Conservation (phyloP, 37 sponge, comb jelly and placozoan species). For the Beroe ovata region DNA sequence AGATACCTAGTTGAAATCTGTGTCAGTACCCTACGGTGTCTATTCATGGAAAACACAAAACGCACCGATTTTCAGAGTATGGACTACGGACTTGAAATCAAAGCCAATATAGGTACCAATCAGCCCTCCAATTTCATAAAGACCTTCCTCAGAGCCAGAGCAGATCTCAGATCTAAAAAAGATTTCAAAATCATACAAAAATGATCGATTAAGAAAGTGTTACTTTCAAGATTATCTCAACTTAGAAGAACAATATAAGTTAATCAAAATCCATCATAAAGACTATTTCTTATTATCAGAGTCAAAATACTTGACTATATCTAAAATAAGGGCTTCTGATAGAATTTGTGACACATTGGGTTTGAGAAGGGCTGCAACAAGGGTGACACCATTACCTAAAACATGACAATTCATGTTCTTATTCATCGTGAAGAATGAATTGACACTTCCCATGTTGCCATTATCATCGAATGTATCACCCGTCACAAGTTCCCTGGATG, state of each 20-base stretch:
- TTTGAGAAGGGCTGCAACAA: constrained; percentile 20
- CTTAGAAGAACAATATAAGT: background rate
- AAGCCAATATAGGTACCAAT: no score
- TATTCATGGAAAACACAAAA: no score
- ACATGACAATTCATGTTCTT: constrained; percentile 45
- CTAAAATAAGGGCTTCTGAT: constrained; percentile 12
- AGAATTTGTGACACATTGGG: constrained; percentile 32
- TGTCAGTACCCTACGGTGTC: no score
- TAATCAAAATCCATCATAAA: background rate
- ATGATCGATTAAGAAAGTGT: no score
- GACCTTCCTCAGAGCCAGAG: no score
- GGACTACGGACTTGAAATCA: no score
- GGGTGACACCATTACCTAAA: background rate
- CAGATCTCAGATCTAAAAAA: no score
- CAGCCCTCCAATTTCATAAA: no score
- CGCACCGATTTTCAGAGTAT: no score
- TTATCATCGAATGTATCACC: constrained; percentile 8
- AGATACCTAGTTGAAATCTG: no score
- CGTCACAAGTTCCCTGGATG: background rate
- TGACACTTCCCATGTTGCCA: background rate
- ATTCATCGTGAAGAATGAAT: constrained; percentile 2
- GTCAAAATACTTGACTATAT: constrained; percentile 48
- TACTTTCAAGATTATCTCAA: no score
- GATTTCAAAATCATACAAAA: no score
- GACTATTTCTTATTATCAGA: background rate